phyloP scores from a whole-genome alignment of 1,140 invertebrate species.

The Heliconius eleuchia region DNA sequence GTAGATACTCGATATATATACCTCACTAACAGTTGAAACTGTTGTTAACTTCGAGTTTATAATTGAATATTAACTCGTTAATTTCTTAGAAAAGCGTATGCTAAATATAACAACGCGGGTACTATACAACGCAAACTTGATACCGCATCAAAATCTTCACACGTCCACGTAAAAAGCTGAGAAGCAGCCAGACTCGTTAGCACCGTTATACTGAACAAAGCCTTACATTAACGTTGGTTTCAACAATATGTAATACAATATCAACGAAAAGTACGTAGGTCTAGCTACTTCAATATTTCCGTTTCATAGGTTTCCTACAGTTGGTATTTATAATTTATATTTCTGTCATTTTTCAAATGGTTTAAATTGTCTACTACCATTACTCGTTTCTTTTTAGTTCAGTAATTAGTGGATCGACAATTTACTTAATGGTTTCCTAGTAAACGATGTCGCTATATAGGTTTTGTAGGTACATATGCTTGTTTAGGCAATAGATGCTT shows the following conservation, averaged over 20 bases:
- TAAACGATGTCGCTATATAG: conserved; percentile 32
- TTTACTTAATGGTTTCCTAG: conserved; percentile 39
- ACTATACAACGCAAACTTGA: conserved; percentile 28
- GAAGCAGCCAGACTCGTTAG: conserved; percentile 26
- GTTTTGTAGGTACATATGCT: conserved; percentile 2
- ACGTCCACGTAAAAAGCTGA: conserved; percentile 31
- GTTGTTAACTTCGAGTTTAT: conserved; percentile 24
- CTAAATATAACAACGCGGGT: conserved; percentile 19
- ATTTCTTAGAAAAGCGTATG: conserved; percentile 20
- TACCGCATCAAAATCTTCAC: conserved; percentile 37
- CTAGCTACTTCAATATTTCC: background rate
- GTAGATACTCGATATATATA: too few relatives aligned
- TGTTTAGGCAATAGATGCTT: conserved; percentile 22
- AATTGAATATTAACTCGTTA: conserved; percentile 34
- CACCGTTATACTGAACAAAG: conserved; percentile 27
- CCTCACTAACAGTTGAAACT: too few relatives aligned
- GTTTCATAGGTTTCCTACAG: background rate
- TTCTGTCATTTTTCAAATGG: background rate
- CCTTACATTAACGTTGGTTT: conserved; percentile 9
- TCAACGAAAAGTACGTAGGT: background rate
- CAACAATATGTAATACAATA: conserved; percentile 14
- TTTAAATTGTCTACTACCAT: background rate
- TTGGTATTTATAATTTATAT: background rate
- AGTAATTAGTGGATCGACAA: conserved; percentile 38
- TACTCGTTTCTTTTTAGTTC: conserved; percentile 23